Evolutionary conservation across 2,797 vertebrate genomes (phyloP), one percentile per base, ranked within the genome.

Genomic region (Tokudaia muenninki): DNA sequence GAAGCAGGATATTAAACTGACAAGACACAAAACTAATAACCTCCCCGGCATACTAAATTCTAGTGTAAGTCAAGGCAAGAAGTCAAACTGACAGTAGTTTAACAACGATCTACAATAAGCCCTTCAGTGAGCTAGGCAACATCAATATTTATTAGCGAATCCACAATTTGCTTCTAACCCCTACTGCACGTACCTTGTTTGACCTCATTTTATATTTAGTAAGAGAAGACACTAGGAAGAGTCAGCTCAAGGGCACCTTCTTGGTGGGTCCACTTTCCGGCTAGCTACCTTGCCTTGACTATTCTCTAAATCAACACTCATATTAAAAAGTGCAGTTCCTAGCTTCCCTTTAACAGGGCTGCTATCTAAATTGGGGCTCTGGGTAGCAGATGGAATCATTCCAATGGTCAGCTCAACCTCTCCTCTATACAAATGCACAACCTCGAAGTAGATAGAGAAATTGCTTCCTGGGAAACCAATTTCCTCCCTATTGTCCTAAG

Each of bases 381-480:
- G 14, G 94, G 90, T 29, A 89, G 89, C 94, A 94, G 93, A 94
- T 97, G 98, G 97, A 97, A 87, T 37, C 77, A 92, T 97, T 97
- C 97, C 97, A 97, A 95, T 79, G 63, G 92, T 83, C 96, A 96
- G 89, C 92, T 87, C 92, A 94, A 74, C 94, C 94, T 94, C 79
- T 94, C 79, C 86, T 93, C 94, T 95, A 81, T 97, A 95, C 94
- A 97, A 96, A 95, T 92, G 44, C 77, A 63, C 57, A 92, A 57
- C 92, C n/a, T 96, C 78, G 0, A 1, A 70, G 91, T 94, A 37
- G 82, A 97, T 96, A 82, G 94, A 97, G 95, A 96, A 96, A 97
- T 95, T 94, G 97, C 97, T 96, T 97, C 97, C 95, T 63, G 74
- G 97, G 95, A 97, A 97, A 97, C 87, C 95, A 93, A 92, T 97